phyloP scores from a whole-genome alignment of 2,797 vertebrate genomes.

The Smutsia temminckii region DNA sequence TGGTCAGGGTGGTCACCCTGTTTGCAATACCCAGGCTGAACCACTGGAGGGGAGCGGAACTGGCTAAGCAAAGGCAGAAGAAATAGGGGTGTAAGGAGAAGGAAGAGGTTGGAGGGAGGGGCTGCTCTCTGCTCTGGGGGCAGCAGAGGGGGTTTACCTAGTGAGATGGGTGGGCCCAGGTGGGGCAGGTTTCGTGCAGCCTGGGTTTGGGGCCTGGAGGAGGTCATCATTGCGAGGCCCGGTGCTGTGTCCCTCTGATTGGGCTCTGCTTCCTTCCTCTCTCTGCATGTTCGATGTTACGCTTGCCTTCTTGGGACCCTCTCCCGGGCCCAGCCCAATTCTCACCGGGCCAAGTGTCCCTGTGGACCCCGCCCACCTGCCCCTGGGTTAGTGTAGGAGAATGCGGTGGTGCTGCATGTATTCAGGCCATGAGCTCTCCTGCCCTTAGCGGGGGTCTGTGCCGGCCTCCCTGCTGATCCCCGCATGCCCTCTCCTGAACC shows the following conservation, averaged over 20 bases:
- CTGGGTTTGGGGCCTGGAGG: neutral
- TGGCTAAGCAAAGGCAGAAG: accelerated
- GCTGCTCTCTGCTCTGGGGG: accelerated
- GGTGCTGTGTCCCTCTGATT: neutral
- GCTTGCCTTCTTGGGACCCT: neutral
- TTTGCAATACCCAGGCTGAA: neutral
- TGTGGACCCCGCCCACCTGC: neutral
- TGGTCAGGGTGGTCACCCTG: neutral
- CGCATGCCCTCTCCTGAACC: neutral
- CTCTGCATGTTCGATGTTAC: neutral
- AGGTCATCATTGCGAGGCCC: neutral
- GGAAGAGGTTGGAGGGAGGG: neutral
- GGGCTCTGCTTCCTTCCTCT: neutral
- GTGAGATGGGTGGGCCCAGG: neutral
- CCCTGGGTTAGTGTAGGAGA: too few species aligned
- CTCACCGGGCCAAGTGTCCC: neutral
- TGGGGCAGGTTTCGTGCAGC: accelerated
- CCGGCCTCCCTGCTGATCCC: neutral
- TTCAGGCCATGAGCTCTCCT: neutral
- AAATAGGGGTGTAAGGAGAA: neutral
- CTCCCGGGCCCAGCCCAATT: neutral
- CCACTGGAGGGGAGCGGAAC: neutral
- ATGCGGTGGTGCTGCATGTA: neutral
- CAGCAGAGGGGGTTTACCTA: neutral
- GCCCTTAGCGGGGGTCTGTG: neutral